These are phyloP conservation scores for Botrylloides violaceus DNA, from an alignment of 23 tunicate species.

Conservation along the genomic window DNA sequence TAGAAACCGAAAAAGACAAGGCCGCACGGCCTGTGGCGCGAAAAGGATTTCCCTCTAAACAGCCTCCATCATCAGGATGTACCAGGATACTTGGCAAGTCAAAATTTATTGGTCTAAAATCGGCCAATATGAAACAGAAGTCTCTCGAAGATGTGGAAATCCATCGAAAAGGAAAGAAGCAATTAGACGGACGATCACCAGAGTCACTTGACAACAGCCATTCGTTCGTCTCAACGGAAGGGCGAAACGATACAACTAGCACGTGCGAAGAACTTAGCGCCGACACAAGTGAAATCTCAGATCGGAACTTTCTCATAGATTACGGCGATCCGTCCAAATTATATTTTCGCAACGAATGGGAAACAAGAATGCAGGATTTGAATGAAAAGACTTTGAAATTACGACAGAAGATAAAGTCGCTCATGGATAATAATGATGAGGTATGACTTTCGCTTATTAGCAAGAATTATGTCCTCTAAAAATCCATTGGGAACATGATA, in stretches of 20 bases:
- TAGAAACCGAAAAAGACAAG: neutral
- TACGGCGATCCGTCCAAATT: constrained; percentile 18
- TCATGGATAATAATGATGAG: neutral
- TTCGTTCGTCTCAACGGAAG: constrained; percentile 7
- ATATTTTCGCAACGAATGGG: constrained; percentile 26
- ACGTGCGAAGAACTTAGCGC: neutral
- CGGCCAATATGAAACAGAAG: neutral
- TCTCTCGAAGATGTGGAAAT: neutral
- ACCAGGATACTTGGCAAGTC: neutral
- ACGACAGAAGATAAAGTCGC: neutral
- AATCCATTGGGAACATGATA: no score
- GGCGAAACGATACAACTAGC: constrained; percentile 1
- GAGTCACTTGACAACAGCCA: neutral
- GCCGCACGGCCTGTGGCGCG: neutral
- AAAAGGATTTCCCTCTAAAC: neutral
- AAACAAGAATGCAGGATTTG: constrained; percentile 8
- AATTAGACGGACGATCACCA: neutral
- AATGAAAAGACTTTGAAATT: neutral
- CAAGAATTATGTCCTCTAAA: no score
- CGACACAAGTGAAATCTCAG: constrained; percentile 1
- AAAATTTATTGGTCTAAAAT: neutral
- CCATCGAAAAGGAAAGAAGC: neutral
- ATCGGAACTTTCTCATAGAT: constrained; percentile 23
- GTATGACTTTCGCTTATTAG: no score
- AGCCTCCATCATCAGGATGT: neutral